Evolutionary conservation across 1,140 invertebrate species (phyloP).

Genomic region (Dolichoris vasculosae): DNA sequence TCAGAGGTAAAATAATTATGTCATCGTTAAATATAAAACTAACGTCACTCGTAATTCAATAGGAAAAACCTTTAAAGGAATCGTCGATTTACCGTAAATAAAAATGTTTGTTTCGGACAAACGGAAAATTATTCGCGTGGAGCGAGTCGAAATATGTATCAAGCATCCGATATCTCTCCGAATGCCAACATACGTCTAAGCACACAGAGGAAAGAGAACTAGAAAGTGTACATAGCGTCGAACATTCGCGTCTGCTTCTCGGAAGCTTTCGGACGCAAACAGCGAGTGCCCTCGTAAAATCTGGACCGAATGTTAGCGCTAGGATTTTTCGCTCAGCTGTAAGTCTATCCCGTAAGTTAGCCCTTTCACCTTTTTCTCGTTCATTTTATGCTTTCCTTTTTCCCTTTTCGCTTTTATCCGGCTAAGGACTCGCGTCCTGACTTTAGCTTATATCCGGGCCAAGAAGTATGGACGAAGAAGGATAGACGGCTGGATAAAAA

Average conservation of each 20-base stretch:
- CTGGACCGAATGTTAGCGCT: not conserved
- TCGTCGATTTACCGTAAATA: no score
- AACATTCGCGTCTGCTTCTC: not conserved
- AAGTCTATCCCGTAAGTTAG: conserved; percentile 24
- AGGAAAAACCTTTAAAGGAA: no score
- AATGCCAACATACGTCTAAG: not conserved
- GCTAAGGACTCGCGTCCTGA: not conserved
- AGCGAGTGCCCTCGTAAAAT: conserved; percentile 31
- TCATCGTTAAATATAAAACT: no score
- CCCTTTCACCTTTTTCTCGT: not conserved
- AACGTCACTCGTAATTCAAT: no score
- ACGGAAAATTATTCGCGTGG: not conserved
- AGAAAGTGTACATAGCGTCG: not conserved
- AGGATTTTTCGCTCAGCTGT: not conserved
- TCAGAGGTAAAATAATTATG: no score
- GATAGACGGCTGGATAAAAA: not conserved
- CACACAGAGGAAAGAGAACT: not conserved
- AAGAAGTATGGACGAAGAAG: not conserved
- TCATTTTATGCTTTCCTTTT: not conserved
- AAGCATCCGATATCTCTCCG: not conserved
- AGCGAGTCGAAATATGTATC: not conserved
- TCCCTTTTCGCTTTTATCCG: not conserved
- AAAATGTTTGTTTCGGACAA: no score
- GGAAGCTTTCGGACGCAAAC: not conserved
- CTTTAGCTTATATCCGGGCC: conserved; percentile 6